Conservation (phyloP, 1,140 invertebrate genomes). For the Protaetia brevitarsis region DNA sequence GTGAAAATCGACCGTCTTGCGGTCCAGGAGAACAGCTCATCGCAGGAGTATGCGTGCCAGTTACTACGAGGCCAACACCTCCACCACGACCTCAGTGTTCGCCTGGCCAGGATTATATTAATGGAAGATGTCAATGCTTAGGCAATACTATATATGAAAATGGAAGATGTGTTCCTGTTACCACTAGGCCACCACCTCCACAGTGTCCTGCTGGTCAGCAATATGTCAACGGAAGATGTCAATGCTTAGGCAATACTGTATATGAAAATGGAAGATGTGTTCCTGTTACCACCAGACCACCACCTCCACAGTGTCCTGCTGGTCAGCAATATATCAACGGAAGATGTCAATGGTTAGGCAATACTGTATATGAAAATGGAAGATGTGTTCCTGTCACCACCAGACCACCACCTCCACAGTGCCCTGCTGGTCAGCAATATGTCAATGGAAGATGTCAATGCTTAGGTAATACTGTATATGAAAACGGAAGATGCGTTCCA, state of each 20-base stretch:
- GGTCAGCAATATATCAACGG: constrained; percentile 4
- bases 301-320: not conserved
- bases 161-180: not conserved
- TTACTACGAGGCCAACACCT: not conserved
- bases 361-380: not conserved
- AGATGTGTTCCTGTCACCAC: not conserved
- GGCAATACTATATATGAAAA: not conserved
- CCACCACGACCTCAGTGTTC: not conserved
- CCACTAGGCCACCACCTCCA: too few relatives aligned
- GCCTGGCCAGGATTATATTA: not conserved
- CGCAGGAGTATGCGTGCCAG: constrained; percentile 3
- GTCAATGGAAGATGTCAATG: constrained; percentile 10
- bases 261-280: constrained; percentile 21
- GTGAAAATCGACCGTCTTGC: too few relatives aligned
- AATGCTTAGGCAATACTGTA: too few relatives aligned
- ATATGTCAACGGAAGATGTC: too few relatives aligned
- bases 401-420: not conserved
- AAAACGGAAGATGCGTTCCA: not conserved
- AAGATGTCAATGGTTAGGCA: not conserved
- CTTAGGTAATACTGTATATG: not conserved
- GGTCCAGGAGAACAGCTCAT: not conserved
- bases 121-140: constrained; percentile 3
- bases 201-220: not conserved
- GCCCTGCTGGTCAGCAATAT: not conserved
- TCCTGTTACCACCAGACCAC: not conserved